Base-by-base conservation (phyloP, 2,797 vertebrate species). In the Ambastaia sidthimunki region DNA sequence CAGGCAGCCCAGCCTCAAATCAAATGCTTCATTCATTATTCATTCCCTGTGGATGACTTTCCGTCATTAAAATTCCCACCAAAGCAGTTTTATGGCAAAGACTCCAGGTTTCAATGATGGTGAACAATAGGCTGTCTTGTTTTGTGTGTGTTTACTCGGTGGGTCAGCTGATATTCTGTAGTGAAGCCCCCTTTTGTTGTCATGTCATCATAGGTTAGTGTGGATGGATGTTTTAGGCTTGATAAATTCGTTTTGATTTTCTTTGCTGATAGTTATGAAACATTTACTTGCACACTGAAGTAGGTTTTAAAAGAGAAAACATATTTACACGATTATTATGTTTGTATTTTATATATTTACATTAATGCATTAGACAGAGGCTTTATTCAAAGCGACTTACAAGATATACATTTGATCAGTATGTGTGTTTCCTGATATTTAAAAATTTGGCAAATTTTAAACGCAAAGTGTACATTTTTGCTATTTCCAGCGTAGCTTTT, bases 11-110 rank as follows among this genome's bases (percentile, higher is more conserved):
- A 66, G 50, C 47, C 57, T 55, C 23, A 50, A 77, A 68, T 60
- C 80, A 71, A 74, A 75, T 69, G 69, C 80, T 63, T 77, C 79
- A 75, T 74, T 84, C 80, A 85, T 85, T 84, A 71, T 78, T 83
- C 57, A 79, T 55, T 81, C 70, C 77, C 57, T 54, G 28, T 77
- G 65, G 71, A 83, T 83, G 66, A 77, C 71, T 79, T 83, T 70
- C 55, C 11, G 5, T 80, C 75, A 71, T 83, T 76, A 72, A 66
- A 74, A 72, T 76, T 54, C 76, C 44, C 34, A 75, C 68, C 78
- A 72, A 82, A 81, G 25, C 28, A 16, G 74, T 76, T 68, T 67
- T 62, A 23, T 67, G 37, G 50, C 62, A 66, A 57, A 31, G 37
- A 31, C 62, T 67, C 44, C 10, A 21, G 71, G 54, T 52, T 21